Base-by-base conservation (phyloP, 2,113 vertebrate species). In the Rhineura floridana region DNA sequence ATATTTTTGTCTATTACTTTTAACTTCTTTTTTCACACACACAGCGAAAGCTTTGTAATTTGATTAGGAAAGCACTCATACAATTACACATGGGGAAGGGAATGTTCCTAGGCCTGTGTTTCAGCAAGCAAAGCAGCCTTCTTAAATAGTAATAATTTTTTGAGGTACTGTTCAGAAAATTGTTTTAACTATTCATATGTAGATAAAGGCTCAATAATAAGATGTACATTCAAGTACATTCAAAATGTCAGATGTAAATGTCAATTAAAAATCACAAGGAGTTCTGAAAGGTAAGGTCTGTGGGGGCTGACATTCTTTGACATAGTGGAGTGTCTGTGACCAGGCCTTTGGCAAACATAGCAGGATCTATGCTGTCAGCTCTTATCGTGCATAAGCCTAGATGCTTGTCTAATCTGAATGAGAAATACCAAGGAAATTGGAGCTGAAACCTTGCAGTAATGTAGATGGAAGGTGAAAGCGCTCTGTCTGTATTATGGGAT, bases 241-340 rank as follows among this genome's bases (percentile, higher is more conserved):
- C 96, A 94, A 97, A 98, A 97, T 97, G 97, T 97, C 97, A 98
- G 96, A 97, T 96, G 96, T 95, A 98, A 97, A 98, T 97, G 97
- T 97, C 98, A 98, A 97, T 97, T 98, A 97, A 98, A 98, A 97
- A 97, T 97, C 97, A 97, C 96, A 97, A 93, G 96, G 93, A 95
- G 95, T 96, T 95, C 94, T 96, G 96, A 97, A 97, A 97, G 96
- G 96, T 95, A 96, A 94, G 93, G 94, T 96, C 94, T 97, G 94
- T 95, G 94, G 95, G 95, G 96, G 95, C 92, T 97, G 97, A 97
- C 91, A 96, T 93, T 95, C 95, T 97, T 95, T 97, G 97, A 97
- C 96, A 97, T 91, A 96, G 92, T 90, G 93, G 92, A 97, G 95
- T 97, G 96, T 97, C 95, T 97, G 96, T 95, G 97, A 97, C 94